Percentiles rank a stretch among this genome's conserved stretches.
phyloP scores from a whole-genome alignment of 2,888 invertebrate genomes.

The Agrotis puta region DNA sequence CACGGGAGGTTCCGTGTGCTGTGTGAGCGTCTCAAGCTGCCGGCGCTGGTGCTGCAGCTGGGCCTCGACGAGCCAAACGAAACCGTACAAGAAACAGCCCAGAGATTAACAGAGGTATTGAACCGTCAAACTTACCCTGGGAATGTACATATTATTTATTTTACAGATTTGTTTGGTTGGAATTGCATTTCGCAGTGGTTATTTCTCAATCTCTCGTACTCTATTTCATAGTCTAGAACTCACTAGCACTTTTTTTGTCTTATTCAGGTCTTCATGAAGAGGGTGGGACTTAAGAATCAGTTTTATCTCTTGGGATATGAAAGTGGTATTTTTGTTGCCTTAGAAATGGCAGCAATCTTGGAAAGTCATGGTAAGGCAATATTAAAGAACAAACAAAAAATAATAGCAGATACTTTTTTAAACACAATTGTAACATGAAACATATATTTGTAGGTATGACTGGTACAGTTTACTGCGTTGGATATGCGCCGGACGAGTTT shows the following conservation, averaged over 20 bases:
- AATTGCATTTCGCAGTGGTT: background rate
- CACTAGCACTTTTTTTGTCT: background rate
- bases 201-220: background rate
- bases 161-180: background rate
- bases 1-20: constrained; percentile 67
- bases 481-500: constrained; percentile 74
- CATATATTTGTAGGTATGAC: constrained; percentile 66
- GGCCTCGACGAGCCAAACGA: constrained; percentile 72
- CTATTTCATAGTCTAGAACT: background rate
- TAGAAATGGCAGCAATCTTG: constrained; percentile 77
- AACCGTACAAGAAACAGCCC: constrained; percentile 70
- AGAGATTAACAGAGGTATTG: constrained; percentile 71
- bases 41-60: constrained; percentile 73
- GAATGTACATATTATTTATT: background rate
- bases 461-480: constrained; percentile 80
- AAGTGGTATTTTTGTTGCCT: constrained; percentile 74
- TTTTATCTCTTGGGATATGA: constrained; percentile 80
- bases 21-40: constrained; percentile 73
- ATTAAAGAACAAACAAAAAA: background rate
- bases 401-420: background rate
- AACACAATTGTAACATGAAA: background rate
- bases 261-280: constrained; percentile 70
- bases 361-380: constrained; percentile 73
- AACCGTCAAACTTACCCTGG: background rate
- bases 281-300: constrained; percentile 58